Evolutionary conservation across 1,140 invertebrate species (phyloP).

Genomic region (Drosophila neocordata): DNA sequence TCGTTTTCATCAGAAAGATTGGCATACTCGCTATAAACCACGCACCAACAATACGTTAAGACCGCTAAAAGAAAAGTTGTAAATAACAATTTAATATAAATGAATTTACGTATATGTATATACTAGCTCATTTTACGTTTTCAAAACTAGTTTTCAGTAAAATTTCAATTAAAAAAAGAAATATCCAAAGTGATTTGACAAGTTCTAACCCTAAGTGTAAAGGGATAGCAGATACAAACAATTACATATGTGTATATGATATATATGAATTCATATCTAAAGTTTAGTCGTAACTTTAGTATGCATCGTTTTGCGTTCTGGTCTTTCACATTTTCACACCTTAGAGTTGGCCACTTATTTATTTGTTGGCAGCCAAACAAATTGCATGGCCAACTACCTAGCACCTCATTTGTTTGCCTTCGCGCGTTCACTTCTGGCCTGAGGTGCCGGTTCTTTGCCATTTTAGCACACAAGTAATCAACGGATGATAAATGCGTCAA

Average conservation of each 20-base stretch:
- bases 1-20: slow-evolving; percentile 88
- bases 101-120: too few species aligned
- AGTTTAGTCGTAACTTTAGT: neutral
- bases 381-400: slow-evolving; percentile 55
- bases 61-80: slow-evolving; percentile 85
- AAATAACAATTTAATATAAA: too few species aligned
- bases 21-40: slow-evolving; percentile 91
- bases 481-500: slow-evolving; percentile 70
- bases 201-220: too few species aligned
- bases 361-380: slow-evolving; percentile 48
- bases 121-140: too few species aligned
- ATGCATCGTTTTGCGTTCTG: neutral
- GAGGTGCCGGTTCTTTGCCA: slow-evolving; percentile 12
- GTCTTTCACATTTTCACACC: slow-evolving; percentile 2
- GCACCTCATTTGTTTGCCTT: slow-evolving; percentile 57
- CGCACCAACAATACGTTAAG: slow-evolving; percentile 89
- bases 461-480: slow-evolving; percentile 60
- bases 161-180: too few species aligned
- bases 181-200: too few species aligned
- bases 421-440: neutral
- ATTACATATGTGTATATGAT: neutral
- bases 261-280: neutral
- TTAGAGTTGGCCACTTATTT: slow-evolving; percentile 32
- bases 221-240: slow-evolving; percentile 2
- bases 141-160: too few species aligned